Base-by-base conservation (phyloP, 2,797 vertebrate genomes). In the Anabacerthia variegaticeps region DNA sequence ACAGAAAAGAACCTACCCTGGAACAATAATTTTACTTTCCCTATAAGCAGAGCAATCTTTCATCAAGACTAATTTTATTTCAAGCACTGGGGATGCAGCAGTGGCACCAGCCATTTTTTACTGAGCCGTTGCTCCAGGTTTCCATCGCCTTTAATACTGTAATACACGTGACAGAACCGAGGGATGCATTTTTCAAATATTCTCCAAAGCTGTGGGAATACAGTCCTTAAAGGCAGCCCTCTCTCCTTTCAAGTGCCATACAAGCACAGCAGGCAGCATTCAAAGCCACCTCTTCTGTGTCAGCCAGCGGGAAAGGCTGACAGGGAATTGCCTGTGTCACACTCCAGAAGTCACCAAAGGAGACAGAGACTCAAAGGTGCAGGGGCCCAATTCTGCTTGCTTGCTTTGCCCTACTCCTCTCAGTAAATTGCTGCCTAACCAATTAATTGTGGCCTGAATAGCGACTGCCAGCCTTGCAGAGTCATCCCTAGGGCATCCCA, bases 191-290 rank as follows among this genome's bases (percentile, higher is more conserved):
- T 81, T 49, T 81, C 91, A 75, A 73, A 72, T 0, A 10, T 0
- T 13, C 79, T 88, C 82, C 58, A 39, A 91, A 92, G 88, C 87
- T 86, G 73, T 72, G 85, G 85, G 85, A 95, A 91, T 9, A n/a
- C 58, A 10, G 34, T 58, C 93, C 85, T 66, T 39, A 1, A 75
- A 87, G 58, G 85, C 92, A 88, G 73, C 7, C 84, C 68, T 62
- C 73, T 36, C 91, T 34, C 91, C 76, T 93, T 93, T 94, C 83
- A 95, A 93, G 94, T 65, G 85, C 85, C 83, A 52, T 0, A 54
- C 48, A 32, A 82, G 90, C 96, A 62, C 93, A 94, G 94, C 83
- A 69, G 94, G 94, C 78, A 94, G 91, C 93, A 20, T 79, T 91
- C 93, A 88, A 93, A 95, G 88, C 86, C 84, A 91, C 88, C 89